Percentiles rank a stretch among this genome's conserved stretches.
Conservation (phyloP, 2,888 invertebrate genomes). For the Patella ulyssiponensis region DNA sequence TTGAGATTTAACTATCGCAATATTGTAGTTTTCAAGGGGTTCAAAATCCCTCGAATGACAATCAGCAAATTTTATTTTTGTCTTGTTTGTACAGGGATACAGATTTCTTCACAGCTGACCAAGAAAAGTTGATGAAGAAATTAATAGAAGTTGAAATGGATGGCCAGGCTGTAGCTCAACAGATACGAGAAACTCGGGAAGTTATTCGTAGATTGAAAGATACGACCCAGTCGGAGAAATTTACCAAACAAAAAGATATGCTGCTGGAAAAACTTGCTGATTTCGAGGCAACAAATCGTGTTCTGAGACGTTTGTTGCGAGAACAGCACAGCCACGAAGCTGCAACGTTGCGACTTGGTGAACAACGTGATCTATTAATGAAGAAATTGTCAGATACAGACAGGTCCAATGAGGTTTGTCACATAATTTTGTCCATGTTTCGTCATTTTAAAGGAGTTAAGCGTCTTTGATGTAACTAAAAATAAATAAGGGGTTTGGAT, state of each 20-base stretch:
- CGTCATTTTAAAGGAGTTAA: too few relatives aligned
- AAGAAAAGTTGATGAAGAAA: conserved; percentile 69
- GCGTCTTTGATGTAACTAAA: too few relatives aligned
- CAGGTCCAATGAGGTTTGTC: conserved; percentile 61
- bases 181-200: conserved; percentile 62
- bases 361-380: conserved; percentile 67
- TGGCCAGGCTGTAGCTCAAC: conserved; percentile 68
- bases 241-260: conserved; percentile 64
- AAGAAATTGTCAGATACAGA: conserved; percentile 65
- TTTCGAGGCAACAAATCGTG: conserved; percentile 67
- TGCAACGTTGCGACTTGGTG: conserved; percentile 55
- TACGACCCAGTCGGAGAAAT: conserved; percentile 56
- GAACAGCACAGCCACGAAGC: conserved; percentile 67
- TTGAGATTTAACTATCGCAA: too few relatives aligned
- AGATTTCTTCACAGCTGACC: conserved; percentile 55
- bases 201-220: conserved; percentile 60
- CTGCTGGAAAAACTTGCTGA: conserved; percentile 65
- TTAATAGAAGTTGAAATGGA: conserved; percentile 71
- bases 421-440: too few relatives aligned
- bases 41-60: too few relatives aligned
- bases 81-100: conserved; percentile 49
- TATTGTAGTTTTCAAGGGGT: too few relatives aligned
- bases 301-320: conserved; percentile 62
- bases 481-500: too few relatives aligned
- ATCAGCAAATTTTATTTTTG: background rate